phyloP scores from a whole-genome alignment of 2,888 invertebrate species.

The Papilio protenor region DNA sequence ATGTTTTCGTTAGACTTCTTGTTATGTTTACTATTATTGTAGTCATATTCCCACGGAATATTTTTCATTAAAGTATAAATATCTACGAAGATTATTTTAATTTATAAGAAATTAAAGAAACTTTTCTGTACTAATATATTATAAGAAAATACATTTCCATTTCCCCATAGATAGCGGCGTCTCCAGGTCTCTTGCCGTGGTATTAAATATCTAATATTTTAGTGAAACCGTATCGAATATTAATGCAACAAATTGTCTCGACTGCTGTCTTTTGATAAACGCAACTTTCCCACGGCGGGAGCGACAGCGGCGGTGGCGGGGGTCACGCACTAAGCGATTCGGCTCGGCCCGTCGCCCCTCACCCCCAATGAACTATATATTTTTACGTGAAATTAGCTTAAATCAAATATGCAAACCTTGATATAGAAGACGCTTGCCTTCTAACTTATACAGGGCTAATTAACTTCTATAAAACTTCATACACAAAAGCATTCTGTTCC shows the following conservation, averaged over 20 bases:
- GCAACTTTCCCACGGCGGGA: conserved; percentile 19
- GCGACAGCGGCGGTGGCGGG: neutral
- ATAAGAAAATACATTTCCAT: neutral
- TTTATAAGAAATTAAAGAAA: neutral
- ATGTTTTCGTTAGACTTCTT: neutral
- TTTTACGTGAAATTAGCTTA: neutral
- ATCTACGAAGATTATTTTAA: neutral
- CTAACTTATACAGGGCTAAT: neutral
- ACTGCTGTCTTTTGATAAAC: neutral
- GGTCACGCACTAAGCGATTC: neutral
- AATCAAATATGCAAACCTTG: neutral
- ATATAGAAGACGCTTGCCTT: neutral
- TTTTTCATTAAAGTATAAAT: neutral
- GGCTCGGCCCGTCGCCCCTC: neutral
- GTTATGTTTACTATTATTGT: neutral
- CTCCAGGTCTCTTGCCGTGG: too few species aligned
- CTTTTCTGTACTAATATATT: neutral
- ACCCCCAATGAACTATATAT: neutral
- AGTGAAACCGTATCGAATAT: conserved; percentile 9
- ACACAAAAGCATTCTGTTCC: neutral
- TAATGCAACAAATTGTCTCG: neutral
- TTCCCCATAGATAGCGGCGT: neutral
- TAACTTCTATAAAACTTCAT: neutral
- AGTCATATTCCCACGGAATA: neutral
- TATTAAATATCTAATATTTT: neutral